Base-by-base conservation (phyloP, 2,888 invertebrate genomes). In the Atethmia centrago region DNA sequence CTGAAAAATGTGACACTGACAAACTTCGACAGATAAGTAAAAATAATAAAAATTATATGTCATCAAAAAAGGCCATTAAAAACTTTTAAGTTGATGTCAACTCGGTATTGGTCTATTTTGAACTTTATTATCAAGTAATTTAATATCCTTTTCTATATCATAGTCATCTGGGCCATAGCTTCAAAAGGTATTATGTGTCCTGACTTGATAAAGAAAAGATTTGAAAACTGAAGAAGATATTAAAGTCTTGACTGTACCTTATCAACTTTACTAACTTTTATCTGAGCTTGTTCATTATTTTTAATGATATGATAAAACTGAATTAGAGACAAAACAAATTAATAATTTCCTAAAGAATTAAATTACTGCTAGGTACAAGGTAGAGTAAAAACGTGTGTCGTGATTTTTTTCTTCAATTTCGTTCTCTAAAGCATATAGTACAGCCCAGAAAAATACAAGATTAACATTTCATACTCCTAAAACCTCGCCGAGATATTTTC, bases 201-300 rank as follows among this genome's bases (percentile, higher is more conserved):
- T 31, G 8, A 59, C 2, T 36, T 21, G 36, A n/a, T 36, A 14
- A n/a, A 59, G 36, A 8, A 36, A 36, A n/a, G 3, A 59, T 59
- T 36, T 36, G 36, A 59, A 36, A 16, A 16, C 59, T 59, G 4
- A n/a, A 1, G 14, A 28, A 63, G 9, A 28, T 45, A 21, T 63
- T 28, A 14, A 9, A 51, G 21, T 5, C 21, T 28, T 21, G 49
- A 21, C 21, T 28, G 63, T 51, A 49, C 63, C 49, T 28, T 63
- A 75, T 80, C 42, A 80, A 82, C 71, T 82, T 56, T 51, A 47
- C 56, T 59, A 74, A 74, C 64, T 84, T 72, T 69, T 61, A 75
- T 74, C 59, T 53, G n/a, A 51, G 25, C 67, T 63, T 63, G 49
- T 71, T 74, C 63, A 51, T 83, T 68, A 45, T 64, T 59, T 63